Percentiles rank a stretch among this genome's conserved stretches.
phyloP scores from a whole-genome alignment of 1,140 invertebrate species.

The Rhagoletis pomonella region DNA sequence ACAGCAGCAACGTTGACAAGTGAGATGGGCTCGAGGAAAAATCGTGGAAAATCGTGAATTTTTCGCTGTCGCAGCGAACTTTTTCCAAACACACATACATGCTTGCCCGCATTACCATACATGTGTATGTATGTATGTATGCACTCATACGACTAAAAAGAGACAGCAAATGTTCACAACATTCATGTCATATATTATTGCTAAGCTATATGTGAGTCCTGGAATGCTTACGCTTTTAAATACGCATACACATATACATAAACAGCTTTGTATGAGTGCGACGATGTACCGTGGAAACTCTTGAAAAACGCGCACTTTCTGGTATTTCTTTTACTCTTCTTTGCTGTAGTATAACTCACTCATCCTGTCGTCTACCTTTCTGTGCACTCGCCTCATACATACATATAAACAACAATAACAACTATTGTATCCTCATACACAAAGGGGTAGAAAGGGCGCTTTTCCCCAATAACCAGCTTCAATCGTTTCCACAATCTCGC shows the following conservation, averaged over 20 bases:
- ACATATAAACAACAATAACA: background rate
- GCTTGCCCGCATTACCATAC: background rate
- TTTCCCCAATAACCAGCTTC: background rate
- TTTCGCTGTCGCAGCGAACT: background rate
- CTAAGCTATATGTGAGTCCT: background rate
- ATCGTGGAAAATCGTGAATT: constrained; percentile 47
- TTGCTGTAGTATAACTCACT: background rate
- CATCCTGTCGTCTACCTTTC: constrained; percentile 9
- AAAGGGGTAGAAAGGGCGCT: constrained; percentile 33
- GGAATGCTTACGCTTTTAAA: background rate
- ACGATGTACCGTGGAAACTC: background rate
- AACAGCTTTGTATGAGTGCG: background rate
- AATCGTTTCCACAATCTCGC: background rate
- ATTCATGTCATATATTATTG: constrained; percentile 4
- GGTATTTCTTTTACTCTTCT: constrained; percentile 33
- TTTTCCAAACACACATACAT: background rate
- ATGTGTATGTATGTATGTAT: background rate
- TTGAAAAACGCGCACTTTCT: constrained; percentile 24
- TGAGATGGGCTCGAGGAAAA: constrained; percentile 4
- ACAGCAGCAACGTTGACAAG: background rate
- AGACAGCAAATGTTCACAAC: constrained; percentile 25
- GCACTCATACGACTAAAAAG: background rate
- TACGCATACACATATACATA: background rate
- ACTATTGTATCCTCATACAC: background rate
- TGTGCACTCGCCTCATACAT: too few relatives aligned